A percentile compares a stretch with the other conserved stretches of the same genome.
Evolutionary conservation across 2,888 invertebrate species (phyloP).

Genomic region (Scaptomyza caliginosa): DNA sequence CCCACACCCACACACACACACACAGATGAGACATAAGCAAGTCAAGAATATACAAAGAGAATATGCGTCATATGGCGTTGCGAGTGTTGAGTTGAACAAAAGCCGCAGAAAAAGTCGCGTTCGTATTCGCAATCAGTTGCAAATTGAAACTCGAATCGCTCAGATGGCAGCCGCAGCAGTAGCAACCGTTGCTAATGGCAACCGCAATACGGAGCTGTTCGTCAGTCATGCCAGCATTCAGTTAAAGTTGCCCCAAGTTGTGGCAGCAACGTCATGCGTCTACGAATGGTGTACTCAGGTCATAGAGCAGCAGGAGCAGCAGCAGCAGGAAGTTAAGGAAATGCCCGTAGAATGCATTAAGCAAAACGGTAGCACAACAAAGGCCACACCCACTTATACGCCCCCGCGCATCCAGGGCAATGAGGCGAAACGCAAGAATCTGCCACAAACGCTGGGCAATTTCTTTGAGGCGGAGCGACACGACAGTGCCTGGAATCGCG

Average conservation of each 20-base stretch:
- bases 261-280: slow-evolving; percentile 12
- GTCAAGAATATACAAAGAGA: slow-evolving; percentile 19
- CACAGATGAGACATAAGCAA: neutral
- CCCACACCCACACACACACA: slow-evolving; percentile 28
- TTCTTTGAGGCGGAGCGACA: slow-evolving; percentile 76
- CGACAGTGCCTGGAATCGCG: slow-evolving; percentile 71
- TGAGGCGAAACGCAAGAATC: slow-evolving; percentile 56
- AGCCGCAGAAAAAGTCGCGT: slow-evolving; percentile 57
- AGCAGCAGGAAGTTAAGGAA: slow-evolving; percentile 17
- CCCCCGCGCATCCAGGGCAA: slow-evolving; percentile 60
- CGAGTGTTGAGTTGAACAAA: slow-evolving; percentile 46
- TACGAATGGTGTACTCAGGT: slow-evolving; percentile 68
- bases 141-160: slow-evolving; percentile 56
- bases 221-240: slow-evolving; percentile 62
- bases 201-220: slow-evolving; percentile 40
- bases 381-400: slow-evolving; percentile 40
- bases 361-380: slow-evolving; percentile 23
- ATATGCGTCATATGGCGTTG: slow-evolving; percentile 36
- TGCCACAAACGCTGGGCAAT: slow-evolving; percentile 64
- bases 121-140: slow-evolving; percentile 61
- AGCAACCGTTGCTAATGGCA: slow-evolving; percentile 22
- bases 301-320: slow-evolving; percentile 13
- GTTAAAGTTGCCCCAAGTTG: slow-evolving; percentile 28
- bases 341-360: slow-evolving; percentile 25
- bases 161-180: slow-evolving; percentile 59